These are phyloP conservation scores for Thyatira batis DNA, from an alignment of 2,888 invertebrate genomes.

Conservation along the genomic window DNA sequence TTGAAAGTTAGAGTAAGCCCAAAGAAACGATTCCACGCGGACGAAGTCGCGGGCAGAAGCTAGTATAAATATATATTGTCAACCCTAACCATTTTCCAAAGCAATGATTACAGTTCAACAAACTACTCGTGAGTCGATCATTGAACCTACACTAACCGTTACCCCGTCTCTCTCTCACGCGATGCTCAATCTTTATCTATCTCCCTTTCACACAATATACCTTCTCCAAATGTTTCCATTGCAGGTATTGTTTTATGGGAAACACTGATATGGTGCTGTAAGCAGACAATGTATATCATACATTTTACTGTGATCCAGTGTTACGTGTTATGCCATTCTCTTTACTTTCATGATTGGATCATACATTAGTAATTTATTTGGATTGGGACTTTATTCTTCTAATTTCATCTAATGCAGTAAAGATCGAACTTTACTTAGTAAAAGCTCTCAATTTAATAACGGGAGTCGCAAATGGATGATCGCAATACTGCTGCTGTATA, in stretches of 20 bases:
- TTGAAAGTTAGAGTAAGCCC: too few species aligned
- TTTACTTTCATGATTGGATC: background rate
- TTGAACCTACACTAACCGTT: conserved; percentile 76
- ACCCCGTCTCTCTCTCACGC: conserved; percentile 55
- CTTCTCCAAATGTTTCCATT: conserved; percentile 56
- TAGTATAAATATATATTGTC: too few species aligned
- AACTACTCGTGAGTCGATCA: conserved; percentile 79
- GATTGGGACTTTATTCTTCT: too few species aligned
- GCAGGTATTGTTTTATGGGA: conserved; percentile 55
- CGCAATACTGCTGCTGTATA: too few species aligned
- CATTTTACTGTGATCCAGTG: background rate
- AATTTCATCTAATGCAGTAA: background rate
- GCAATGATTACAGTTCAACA: conserved; percentile 80
- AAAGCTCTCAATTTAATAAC: too few species aligned
- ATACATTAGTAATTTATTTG: background rate
- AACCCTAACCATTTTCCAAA: conserved; percentile 76
- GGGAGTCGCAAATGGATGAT: too few species aligned
- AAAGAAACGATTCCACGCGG: too few species aligned
- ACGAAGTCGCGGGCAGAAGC: too few species aligned
- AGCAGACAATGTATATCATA: conserved; percentile 39
- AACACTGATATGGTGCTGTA: conserved; percentile 27
- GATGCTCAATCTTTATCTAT: conserved; percentile 25
- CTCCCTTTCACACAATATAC: conserved; percentile 58
- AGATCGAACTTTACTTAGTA: too few species aligned
- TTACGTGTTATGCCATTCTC: background rate